Conservation (phyloP, 2,888 invertebrate genomes). For the Cyclophora punctaria region DNA sequence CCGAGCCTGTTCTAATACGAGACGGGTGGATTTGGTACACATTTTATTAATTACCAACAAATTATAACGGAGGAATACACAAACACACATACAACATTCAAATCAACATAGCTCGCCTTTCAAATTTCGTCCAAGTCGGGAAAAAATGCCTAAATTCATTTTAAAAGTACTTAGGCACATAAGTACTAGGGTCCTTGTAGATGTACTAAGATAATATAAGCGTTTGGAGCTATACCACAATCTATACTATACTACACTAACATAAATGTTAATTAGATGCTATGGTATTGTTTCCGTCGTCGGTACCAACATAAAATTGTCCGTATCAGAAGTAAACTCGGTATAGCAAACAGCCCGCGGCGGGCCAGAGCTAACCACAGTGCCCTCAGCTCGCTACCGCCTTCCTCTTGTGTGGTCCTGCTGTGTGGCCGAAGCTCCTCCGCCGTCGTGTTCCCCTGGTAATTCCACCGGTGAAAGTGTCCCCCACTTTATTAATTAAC, state of each 20-base stretch:
- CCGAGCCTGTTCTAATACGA: slow-evolving; percentile 2
- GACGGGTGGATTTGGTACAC: background rate
- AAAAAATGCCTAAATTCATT: no score
- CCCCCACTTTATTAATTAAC: background rate
- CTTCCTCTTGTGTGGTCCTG: slow-evolving; percentile 51
- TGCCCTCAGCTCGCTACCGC: slow-evolving; percentile 34
- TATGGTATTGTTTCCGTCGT: background rate
- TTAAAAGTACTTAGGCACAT: no score
- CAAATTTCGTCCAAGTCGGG: no score
- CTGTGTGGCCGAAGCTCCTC: slow-evolving; percentile 26
- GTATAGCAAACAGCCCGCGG: slow-evolving; percentile 12
- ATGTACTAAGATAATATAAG: no score
- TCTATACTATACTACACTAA: no score
- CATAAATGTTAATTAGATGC: no score
- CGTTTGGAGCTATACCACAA: no score
- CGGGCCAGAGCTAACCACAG: slow-evolving; percentile 29
- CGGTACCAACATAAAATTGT: background rate
- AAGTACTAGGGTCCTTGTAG: no score
- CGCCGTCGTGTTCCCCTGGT: slow-evolving; percentile 12
- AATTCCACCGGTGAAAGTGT: background rate
- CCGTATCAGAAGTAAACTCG: slow-evolving; percentile 3
- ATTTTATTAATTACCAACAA: background rate
- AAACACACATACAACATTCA: no score
- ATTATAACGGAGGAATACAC: no score
- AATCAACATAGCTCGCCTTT: no score